A percentile compares a stretch with the other conserved stretches of the same genome.
Evolutionary conservation across 2,797 vertebrate species (phyloP).

Genomic region (Sebastes minor): DNA sequence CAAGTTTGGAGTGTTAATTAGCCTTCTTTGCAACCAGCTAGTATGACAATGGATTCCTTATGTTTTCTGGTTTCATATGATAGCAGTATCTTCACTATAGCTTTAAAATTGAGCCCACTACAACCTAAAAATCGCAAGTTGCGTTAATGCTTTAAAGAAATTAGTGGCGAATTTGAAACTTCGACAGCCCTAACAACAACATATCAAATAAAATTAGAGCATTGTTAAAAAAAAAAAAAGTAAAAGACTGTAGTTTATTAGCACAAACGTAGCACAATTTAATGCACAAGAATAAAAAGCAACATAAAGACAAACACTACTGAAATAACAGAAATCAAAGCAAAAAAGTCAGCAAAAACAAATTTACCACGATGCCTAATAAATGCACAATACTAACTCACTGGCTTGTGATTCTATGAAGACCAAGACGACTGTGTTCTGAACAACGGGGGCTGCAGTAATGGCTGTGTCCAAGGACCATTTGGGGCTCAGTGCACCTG

Average conservation of each 20-base stretch:
- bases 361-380: neutral
- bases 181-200: neutral
- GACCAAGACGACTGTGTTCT: conserved; percentile 79
- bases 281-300: neutral
- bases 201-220: neutral
- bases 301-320: neutral
- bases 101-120: too few species aligned
- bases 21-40: too few species aligned
- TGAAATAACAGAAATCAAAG: neutral
- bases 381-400: neutral
- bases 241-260: neutral
- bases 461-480: conserved; percentile 77
- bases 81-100: too few species aligned
- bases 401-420: conserved; percentile 32
- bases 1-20: too few species aligned
- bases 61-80: too few species aligned
- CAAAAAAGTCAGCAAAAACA: neutral
- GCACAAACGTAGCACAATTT: neutral
- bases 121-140: too few species aligned
- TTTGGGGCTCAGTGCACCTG: conserved; percentile 82
- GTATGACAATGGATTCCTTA: too few species aligned
- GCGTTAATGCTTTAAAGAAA: too few species aligned
- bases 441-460: conserved; percentile 81
- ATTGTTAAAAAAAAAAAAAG: neutral
- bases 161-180: too few species aligned